These are phyloP conservation scores for Iguana delicatissima DNA, from an alignment of 2,797 vertebrate genomes.

Conservation along the genomic window DNA sequence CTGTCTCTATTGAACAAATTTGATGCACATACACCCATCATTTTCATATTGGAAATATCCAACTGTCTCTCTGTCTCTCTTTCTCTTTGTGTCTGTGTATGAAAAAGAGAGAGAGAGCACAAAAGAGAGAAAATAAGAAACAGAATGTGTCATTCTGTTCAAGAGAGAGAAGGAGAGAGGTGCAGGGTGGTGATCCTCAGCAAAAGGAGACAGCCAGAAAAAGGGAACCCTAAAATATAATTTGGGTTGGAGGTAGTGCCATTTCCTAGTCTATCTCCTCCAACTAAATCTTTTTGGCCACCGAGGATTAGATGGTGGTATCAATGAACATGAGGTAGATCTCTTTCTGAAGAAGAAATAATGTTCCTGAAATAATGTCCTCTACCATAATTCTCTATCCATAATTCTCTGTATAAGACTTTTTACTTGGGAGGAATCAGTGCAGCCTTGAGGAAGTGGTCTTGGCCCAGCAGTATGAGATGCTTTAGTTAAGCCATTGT, in stretches of 20 bases:
- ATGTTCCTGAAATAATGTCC: background rate
- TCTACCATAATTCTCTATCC: too few relatives aligned
- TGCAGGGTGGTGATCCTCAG: too few relatives aligned
- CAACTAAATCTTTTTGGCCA: background rate
- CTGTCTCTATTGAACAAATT: background rate
- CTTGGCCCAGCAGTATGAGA: background rate
- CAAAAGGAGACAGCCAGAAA: background rate
- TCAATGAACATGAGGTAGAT: background rate
- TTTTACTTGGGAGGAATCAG: background rate
- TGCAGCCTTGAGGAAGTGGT: background rate
- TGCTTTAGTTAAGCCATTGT: background rate
- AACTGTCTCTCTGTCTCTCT: too few relatives aligned
- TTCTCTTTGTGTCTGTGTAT: too few relatives aligned
- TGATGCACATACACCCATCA: background rate
- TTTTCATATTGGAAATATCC: background rate
- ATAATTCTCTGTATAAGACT: background rate
- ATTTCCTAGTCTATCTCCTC: background rate
- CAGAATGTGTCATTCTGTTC: background rate
- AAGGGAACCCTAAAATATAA: background rate
- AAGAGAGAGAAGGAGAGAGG: too few relatives aligned
- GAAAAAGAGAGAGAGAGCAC: too few relatives aligned
- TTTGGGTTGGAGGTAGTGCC: background rate
- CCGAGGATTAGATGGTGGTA: too few relatives aligned
- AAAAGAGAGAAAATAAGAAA: background rate
- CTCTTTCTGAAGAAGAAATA: background rate